Conservation (phyloP, 1,140 invertebrate genomes). For the Octopus bimaculoides region DNA sequence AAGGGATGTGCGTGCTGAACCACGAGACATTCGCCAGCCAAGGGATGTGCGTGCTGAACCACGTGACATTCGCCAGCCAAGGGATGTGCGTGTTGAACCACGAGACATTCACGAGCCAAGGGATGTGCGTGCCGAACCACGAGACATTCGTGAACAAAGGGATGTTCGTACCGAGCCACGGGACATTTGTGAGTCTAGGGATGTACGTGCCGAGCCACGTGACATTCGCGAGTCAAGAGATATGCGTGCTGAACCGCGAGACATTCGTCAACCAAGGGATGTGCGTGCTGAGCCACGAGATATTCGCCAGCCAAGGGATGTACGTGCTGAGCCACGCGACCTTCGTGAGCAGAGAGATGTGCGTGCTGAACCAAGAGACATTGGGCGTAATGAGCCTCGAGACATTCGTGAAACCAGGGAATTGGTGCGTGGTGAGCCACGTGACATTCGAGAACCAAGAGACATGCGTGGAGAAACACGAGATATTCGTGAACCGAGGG, state of each 20-base stretch:
- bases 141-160: conserved; percentile 4
- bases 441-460: background rate
- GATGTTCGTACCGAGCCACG: background rate
- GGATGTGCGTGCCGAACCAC: background rate
- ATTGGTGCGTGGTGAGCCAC: background rate
- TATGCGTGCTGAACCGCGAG: background rate
- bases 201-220: background rate
- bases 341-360: background rate
- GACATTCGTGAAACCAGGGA: background rate
- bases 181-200: background rate
- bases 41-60: background rate
- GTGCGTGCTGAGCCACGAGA: background rate
- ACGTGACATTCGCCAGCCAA: background rate
- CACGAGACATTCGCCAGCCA: background rate
- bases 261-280: background rate
- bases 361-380: background rate
- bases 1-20: background rate
- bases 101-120: background rate
- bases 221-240: background rate
- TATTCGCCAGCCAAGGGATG: background rate
- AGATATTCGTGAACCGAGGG: background rate
- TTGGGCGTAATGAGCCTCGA: background rate
- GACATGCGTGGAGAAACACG: conserved; percentile 6
- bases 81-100: background rate
- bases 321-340: background rate